phyloP scores from a whole-genome alignment of 2,888 invertebrate genomes.

The Agapostemon virescens region DNA sequence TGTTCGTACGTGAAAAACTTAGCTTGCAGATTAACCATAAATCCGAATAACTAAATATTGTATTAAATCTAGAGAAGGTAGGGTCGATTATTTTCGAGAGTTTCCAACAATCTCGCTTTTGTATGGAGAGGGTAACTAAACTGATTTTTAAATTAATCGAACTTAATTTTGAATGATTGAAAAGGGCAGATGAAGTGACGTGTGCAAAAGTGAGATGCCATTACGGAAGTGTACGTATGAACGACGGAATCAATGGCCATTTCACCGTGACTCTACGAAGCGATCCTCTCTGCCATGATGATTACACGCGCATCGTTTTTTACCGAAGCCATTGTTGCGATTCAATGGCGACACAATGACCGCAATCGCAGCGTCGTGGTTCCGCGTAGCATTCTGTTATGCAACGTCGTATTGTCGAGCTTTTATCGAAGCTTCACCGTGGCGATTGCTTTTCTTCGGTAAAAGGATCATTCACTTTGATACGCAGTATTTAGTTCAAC shows the following conservation, averaged over 20 bases:
- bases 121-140: too few relatives aligned
- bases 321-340: constrained; percentile 30
- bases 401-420: constrained; percentile 12
- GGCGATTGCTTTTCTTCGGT: neutral
- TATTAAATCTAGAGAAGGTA: too few relatives aligned
- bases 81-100: too few relatives aligned
- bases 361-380: constrained; percentile 29
- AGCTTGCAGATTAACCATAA: too few relatives aligned
- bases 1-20: too few relatives aligned
- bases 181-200: too few relatives aligned
- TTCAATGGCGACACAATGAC: constrained; percentile 38
- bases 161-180: too few relatives aligned
- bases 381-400: constrained; percentile 32
- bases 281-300: constrained; percentile 20
- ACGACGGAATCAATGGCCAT: neutral
- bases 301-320: constrained; percentile 25
- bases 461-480: neutral
- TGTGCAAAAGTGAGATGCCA: neutral
- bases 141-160: too few relatives aligned
- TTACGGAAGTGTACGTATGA: neutral
- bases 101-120: too few relatives aligned
- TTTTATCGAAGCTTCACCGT: constrained; percentile 2
- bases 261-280: constrained; percentile 2
- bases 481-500: neutral
- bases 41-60: too few relatives aligned